A percentile compares a stretch with the other conserved stretches of the same genome.
Evolutionary conservation across 2,888 invertebrate species (phyloP).

Genomic region (Anoplius nigerrimus): DNA sequence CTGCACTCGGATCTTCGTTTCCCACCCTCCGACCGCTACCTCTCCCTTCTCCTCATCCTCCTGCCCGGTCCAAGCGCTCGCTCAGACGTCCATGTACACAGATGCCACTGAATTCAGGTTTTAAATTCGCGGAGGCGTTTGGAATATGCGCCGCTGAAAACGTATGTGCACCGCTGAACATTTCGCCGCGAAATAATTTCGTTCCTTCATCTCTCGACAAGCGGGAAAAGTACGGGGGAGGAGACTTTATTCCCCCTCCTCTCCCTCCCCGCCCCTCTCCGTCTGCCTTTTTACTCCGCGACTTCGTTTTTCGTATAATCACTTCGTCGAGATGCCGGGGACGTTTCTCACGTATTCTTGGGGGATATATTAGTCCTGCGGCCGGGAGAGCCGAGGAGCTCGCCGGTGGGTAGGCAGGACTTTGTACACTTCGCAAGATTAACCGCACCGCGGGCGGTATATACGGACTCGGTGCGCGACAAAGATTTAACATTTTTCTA

Average conservation of each 20-base stretch:
- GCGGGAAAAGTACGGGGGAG: background rate
- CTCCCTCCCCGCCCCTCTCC: background rate
- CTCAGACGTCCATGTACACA: constrained; percentile 4
- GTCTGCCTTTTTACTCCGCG: too few relatives aligned
- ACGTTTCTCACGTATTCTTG: constrained; percentile 17
- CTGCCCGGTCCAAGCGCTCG: too few relatives aligned
- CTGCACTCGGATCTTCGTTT: constrained; percentile 39
- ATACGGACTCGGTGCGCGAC: constrained; percentile 3
- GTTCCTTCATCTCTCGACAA: background rate
- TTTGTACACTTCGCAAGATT: constrained; percentile 12
- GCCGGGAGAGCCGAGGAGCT: constrained; percentile 30
- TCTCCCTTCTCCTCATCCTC: background rate
- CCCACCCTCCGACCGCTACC: constrained; percentile 26
- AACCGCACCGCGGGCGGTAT: constrained; percentile 11
- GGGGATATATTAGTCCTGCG: constrained; percentile 10
- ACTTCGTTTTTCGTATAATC: background rate
- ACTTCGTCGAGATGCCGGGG: constrained; percentile 4
- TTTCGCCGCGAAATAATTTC: constrained; percentile 23
- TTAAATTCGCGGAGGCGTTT: constrained; percentile 39
- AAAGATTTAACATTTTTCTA: constrained; percentile 6
- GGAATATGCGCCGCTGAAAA: constrained; percentile 20
- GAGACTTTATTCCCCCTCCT: background rate
- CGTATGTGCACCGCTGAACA: constrained; percentile 22
- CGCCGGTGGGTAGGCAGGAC: constrained; percentile 2
- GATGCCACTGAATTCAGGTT: constrained; percentile 30